Conservation (phyloP, 64 coral and sea anemone species). For the Stylophora pistillata region DNA sequence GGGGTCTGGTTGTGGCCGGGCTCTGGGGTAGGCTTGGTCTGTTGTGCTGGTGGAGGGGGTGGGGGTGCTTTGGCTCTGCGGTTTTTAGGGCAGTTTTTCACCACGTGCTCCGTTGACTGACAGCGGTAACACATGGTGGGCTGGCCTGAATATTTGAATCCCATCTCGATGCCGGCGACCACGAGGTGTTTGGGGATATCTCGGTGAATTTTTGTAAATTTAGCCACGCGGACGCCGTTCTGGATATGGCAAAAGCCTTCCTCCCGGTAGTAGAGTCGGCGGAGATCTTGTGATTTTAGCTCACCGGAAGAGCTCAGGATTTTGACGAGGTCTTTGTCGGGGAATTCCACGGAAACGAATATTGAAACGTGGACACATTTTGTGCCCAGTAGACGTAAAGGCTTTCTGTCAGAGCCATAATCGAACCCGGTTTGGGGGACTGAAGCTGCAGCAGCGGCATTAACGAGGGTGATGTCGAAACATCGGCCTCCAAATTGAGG, state of each 20-base stretch:
- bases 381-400: neutral
- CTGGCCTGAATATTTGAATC: neutral
- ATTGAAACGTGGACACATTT: neutral
- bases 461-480: neutral
- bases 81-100: slow-evolving; percentile 2
- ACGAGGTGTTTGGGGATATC: neutral
- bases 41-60: no score
- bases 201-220: neutral
- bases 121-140: neutral
- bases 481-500: neutral
- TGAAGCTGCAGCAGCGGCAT: neutral
- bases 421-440: neutral
- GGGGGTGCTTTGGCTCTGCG: neutral
- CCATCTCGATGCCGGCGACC: no score
- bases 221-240: neutral
- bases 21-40: no score
- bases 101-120: neutral
- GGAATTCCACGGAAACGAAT: neutral
- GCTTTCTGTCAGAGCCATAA: neutral
- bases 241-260: neutral
- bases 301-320: neutral
- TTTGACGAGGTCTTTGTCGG: neutral
- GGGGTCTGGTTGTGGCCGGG: no score
- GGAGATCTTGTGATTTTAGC: neutral
- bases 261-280: neutral